Percentiles rank a stretch among this genome's conserved stretches.
Conservation (phyloP, 2,888 invertebrate genomes). For the Morpho helenor region DNA sequence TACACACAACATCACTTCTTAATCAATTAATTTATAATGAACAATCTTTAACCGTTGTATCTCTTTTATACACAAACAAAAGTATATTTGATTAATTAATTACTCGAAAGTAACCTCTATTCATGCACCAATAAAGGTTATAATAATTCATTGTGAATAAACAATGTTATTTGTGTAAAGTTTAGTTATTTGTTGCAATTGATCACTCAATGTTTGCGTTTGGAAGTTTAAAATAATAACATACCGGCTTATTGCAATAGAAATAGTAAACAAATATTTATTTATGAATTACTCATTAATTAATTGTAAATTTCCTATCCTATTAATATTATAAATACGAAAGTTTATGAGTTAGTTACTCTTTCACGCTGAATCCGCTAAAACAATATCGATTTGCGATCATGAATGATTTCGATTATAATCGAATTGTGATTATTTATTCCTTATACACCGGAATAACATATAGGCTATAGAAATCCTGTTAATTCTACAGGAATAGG, state of each 20-base stretch:
- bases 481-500: no score
- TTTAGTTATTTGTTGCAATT: conserved; percentile 6
- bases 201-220: conserved; percentile 4
- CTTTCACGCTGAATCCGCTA: no score
- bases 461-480: no score
- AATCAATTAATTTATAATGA: conserved; percentile 8
- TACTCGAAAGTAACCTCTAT: background rate
- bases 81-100: no score
- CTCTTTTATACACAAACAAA: conserved; percentile 6
- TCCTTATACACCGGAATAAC: no score
- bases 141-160: background rate
- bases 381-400: no score
- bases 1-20: conserved; percentile 4
- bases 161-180: background rate
- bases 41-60: conserved; percentile 1
- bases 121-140: background rate
- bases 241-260: background rate
- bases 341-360: no score
- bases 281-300: background rate
- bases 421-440: no score
- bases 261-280: conserved; percentile 9
- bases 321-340: no score
- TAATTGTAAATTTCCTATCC: no score
- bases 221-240: conserved; percentile 5
- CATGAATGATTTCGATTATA: no score